Conservation (phyloP, 2,113 vertebrate species). For the Miniopterus natalensis region DNA sequence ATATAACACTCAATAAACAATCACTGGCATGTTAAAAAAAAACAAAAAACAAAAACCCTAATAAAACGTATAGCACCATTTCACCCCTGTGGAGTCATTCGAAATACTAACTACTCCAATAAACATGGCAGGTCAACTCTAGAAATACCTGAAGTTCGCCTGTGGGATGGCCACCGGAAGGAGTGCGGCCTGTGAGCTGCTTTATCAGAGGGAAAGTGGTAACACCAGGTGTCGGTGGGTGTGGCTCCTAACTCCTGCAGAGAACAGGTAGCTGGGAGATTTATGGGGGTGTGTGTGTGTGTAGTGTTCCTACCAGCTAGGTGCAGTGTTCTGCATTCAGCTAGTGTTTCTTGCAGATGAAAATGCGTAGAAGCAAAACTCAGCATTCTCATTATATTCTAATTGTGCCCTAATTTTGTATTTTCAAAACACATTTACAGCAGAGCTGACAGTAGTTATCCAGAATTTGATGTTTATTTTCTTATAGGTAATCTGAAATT, state of each 20-base stretch:
- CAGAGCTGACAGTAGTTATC: not conserved
- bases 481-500: not conserved
- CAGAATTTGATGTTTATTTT: not conserved
- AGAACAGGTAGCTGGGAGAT: not conserved
- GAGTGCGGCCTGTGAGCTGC: too few species aligned
- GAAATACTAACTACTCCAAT: not conserved
- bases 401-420: not conserved
- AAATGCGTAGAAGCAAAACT: not conserved
- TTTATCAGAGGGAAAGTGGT: not conserved
- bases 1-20: not conserved
- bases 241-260: not conserved
- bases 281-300: too few species aligned
- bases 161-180: not conserved
- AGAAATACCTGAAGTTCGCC: not conserved
- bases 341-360: not conserved
- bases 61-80: not conserved
- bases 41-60: not conserved
- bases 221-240: too few species aligned
- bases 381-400: not conserved
- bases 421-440: not conserved
- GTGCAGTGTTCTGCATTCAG: not conserved
- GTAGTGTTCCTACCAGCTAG: not conserved
- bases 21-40: not conserved
- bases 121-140: not conserved
- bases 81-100: not conserved